Evolutionary conservation across 2,113 vertebrate species (phyloP).

Genomic region (Microtus oregoni): DNA sequence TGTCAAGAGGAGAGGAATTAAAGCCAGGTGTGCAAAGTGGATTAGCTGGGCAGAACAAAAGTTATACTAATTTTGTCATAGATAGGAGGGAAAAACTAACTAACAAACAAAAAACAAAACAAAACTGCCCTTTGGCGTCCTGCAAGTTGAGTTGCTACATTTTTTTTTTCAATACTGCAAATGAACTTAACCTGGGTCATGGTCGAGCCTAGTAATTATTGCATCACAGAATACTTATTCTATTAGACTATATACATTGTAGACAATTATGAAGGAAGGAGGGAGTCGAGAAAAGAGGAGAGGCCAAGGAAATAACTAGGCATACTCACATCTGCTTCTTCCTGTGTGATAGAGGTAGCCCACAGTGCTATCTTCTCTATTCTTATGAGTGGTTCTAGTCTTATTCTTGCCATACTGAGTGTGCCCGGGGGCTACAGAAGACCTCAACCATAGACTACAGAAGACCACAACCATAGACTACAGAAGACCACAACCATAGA

Average conservation of each 20-base stretch:
- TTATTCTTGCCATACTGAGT: background rate
- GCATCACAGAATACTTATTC: background rate
- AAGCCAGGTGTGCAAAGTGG: slow-evolving; percentile 21
- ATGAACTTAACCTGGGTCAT: background rate
- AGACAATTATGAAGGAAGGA: background rate
- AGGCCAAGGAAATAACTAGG: background rate
- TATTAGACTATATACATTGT: background rate
- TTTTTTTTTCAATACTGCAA: background rate
- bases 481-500: background rate
- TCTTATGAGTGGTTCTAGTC: background rate
- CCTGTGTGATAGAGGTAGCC: background rate
- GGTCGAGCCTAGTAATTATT: background rate
- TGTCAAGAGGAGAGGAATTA: slow-evolving; percentile 38
- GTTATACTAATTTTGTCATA: background rate
- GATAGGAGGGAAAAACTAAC: background rate
- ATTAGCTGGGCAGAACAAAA: slow-evolving; percentile 11
- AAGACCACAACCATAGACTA: no score
- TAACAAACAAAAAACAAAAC: no score
- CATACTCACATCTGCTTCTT: background rate
- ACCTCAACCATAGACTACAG: background rate
- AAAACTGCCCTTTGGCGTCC: background rate
- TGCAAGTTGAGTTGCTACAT: background rate
- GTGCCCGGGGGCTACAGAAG: background rate
- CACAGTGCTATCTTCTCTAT: background rate
- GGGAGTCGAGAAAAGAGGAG: background rate